Evolutionary conservation across 2,888 invertebrate genomes (phyloP).

Genomic region (Caenorhabditis sinica): DNA sequence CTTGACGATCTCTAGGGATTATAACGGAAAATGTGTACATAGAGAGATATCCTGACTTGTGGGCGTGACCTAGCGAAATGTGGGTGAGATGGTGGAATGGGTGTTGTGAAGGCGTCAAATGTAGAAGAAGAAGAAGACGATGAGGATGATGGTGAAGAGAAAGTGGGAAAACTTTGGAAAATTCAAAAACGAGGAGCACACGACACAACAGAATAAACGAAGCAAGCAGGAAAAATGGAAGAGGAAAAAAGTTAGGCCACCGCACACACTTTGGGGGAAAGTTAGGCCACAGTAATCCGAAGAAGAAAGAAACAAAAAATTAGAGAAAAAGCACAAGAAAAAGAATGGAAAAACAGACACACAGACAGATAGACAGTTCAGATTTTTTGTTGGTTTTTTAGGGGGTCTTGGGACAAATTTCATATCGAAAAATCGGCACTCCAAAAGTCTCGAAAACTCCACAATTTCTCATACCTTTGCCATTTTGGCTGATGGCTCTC

Average conservation of each 20-base stretch:
- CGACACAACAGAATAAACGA: not conserved
- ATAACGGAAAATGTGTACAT: too few relatives aligned
- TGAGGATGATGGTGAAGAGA: not conserved
- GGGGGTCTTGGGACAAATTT: too few relatives aligned
- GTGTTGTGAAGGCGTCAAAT: not conserved
- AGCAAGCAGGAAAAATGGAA: not conserved
- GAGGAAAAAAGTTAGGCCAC: too few relatives aligned
- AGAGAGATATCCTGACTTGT: too few relatives aligned
- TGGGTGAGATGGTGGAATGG: not conserved
- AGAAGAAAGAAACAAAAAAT: not conserved
- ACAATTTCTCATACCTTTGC: constrained; percentile 25
- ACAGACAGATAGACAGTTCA: constrained; percentile 43
- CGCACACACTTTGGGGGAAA: too few relatives aligned
- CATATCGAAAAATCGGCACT: constrained; percentile 1
- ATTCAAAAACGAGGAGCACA: not conserved
- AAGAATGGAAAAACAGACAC: constrained; percentile 11
- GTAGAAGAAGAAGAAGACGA: not conserved
- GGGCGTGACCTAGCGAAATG: not conserved
- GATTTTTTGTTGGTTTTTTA: not conserved
- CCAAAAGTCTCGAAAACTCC: too few relatives aligned
- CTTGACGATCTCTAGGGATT: too few relatives aligned
- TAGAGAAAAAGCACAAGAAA: not conserved
- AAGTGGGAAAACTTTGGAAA: not conserved
- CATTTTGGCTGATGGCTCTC: constrained; percentile 56
- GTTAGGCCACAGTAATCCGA: not conserved